Evolutionary conservation across 2,113 vertebrate species (phyloP), one percentile per base, ranked within the genome.

Genomic region (Scytalopus superciliaris): DNA sequence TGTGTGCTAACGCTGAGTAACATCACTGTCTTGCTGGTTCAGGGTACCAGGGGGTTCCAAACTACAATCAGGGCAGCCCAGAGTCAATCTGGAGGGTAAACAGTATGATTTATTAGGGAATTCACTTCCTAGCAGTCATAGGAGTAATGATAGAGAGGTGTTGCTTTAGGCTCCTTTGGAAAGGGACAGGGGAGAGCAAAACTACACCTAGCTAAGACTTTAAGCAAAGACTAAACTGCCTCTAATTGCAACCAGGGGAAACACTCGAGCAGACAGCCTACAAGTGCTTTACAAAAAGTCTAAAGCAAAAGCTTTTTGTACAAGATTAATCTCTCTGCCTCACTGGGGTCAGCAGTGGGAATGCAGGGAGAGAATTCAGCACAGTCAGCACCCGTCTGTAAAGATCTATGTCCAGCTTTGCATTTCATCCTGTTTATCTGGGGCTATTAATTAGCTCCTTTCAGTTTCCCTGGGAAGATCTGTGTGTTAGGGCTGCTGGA

Each of bases 361-460:
- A 87, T 16, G 53, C 78, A 88, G 60, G 82, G 82, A 93, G 88
- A 62, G 92, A 57, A 83, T 92, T 77, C 75, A 80, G 90, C 90
- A 1, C 63, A 60, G 70, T 93, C 85, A 90, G 94, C 88, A 81
- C 50, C 0, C 0, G 63, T 55, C 85, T 86, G 42, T 80, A 59
- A 89, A 93, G 83, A 80, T 93, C 83, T 81, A 4, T 78, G 90
- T 67, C 86, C 10, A 7, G 63, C 89, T 94, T 90, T 93, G 86
- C 78, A 66, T 79, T 96, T 88, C 62, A 74, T 86, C 84, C 90
- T 88, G 59, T 92, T 90, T 81, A 45, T 87, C 80, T 78, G 80
- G 42, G 84, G 55, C 88, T 83, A 83, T 96, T 93, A 87, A 93
- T 95, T 73, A 92, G 73, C 68, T 92, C 27, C 69, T 84, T 92